Conservation (phyloP, 2,113 vertebrate genomes). For the Rhineura floridana region DNA sequence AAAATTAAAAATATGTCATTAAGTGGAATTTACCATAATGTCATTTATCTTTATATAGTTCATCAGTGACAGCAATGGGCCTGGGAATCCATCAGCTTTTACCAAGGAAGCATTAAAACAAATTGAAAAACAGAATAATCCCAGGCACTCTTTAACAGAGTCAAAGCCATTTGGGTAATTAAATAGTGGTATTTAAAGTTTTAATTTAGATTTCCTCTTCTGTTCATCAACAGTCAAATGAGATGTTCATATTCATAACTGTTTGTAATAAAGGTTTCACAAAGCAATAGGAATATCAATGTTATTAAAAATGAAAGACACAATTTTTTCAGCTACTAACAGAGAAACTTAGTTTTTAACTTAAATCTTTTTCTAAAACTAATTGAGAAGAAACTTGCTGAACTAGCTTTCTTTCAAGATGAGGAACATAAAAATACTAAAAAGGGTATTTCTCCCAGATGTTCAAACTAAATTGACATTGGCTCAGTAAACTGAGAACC, state of each 20-base stretch:
- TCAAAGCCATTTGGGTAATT: conserved; percentile 97
- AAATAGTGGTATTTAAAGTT: conserved; percentile 99
- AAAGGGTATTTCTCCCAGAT: neutral
- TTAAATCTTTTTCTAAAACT: conserved; percentile 52
- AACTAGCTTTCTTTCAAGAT: conserved; percentile 1
- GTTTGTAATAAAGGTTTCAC: conserved; percentile 81
- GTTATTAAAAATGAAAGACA: conserved; percentile 75
- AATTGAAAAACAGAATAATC: conserved; percentile 98
- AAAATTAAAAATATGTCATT: conserved; percentile 99
- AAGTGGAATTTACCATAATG: conserved; percentile 99
- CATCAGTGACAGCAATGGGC: conserved; percentile 88
- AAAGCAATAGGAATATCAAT: conserved; percentile 81
- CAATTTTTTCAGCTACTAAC: conserved; percentile 64
- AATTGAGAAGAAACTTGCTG: neutral
- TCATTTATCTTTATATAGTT: conserved; percentile 99
- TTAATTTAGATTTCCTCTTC: conserved; percentile 94
- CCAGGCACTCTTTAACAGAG: conserved; percentile 87
- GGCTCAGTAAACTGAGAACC: no score
- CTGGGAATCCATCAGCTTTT: conserved; percentile 87
- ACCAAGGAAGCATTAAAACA: conserved; percentile 85
- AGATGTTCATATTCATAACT: conserved; percentile 84
- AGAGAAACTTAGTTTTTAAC: conserved; percentile 64
- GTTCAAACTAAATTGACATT: neutral
- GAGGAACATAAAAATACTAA: conserved; percentile 12
- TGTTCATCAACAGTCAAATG: conserved; percentile 85